Evolutionary conservation across 2,113 vertebrate species (phyloP).

Genomic region (Apteryx owenii): DNA sequence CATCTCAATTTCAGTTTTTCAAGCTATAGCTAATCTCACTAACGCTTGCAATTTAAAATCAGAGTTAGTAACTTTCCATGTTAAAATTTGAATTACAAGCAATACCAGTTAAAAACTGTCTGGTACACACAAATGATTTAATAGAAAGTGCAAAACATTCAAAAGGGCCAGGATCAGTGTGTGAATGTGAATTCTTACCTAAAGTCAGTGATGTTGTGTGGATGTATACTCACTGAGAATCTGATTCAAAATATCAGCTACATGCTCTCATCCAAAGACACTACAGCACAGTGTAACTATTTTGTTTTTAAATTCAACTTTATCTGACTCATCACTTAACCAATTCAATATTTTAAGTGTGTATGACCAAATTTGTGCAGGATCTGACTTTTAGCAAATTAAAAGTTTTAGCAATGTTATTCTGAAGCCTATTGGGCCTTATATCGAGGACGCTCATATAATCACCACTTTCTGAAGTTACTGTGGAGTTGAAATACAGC

Average conservation of each 20-base stretch:
- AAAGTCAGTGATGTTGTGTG: neutral
- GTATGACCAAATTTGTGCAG: neutral
- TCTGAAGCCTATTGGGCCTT: neutral
- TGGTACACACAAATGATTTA: neutral
- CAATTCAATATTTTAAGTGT: neutral
- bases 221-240: fast-evolving
- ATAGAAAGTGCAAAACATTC: fast-evolving
- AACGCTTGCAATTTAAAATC: neutral
- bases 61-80: neutral
- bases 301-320: slow-evolving; percentile 38
- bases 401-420: neutral
- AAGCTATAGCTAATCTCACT: neutral
- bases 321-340: neutral
- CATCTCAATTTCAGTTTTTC: neutral
- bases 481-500: neutral
- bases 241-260: neutral
- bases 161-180: fast-evolving
- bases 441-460: neutral
- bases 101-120: neutral
- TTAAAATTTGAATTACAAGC: neutral
- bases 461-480: neutral
- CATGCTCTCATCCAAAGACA: slow-evolving; percentile 19
- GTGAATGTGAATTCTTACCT: neutral
- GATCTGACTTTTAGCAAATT: neutral
- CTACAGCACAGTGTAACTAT: slow-evolving; percentile 39